Evolutionary conservation across 2,797 vertebrate species (phyloP).

Genomic region (Serranus cabrilla): DNA sequence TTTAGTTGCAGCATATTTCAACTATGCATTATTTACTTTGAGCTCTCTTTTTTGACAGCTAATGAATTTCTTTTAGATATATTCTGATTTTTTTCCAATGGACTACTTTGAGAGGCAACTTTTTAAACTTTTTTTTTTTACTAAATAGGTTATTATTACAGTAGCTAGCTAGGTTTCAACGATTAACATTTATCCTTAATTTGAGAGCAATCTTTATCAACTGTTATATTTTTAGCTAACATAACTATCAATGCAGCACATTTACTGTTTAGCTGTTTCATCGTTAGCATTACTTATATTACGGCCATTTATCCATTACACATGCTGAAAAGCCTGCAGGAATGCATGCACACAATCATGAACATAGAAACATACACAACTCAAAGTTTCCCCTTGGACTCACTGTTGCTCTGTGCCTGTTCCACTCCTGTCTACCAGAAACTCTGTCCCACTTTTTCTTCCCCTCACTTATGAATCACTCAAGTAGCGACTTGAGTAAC

Average conservation of each 20-base stretch:
- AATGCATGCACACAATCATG: slow-evolving; percentile 18
- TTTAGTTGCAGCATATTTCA: neutral
- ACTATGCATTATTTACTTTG: no score
- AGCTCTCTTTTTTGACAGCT: no score
- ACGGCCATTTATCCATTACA: no score
- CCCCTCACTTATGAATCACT: slow-evolving; percentile 48
- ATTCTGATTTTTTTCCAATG: no score
- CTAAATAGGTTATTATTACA: no score
- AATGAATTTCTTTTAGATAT: no score
- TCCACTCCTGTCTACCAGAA: slow-evolving; percentile 47
- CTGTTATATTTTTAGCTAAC: no score
- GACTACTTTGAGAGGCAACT: no score
- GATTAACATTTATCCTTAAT: neutral
- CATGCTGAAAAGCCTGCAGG: slow-evolving; percentile 1
- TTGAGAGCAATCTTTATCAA: neutral
- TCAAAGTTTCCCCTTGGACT: slow-evolving; percentile 35
- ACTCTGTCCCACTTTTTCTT: slow-evolving; percentile 28
- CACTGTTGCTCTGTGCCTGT: slow-evolving; percentile 28
- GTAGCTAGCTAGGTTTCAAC: neutral
- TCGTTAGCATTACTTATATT: no score
- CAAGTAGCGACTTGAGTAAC: slow-evolving; percentile 50
- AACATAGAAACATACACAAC: slow-evolving; percentile 16
- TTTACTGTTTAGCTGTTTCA: neutral
- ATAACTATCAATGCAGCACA: neutral
- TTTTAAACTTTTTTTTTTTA: no score